phyloP scores from a whole-genome alignment of 2,113 vertebrate species.

The Cyanistes caeruleus region DNA sequence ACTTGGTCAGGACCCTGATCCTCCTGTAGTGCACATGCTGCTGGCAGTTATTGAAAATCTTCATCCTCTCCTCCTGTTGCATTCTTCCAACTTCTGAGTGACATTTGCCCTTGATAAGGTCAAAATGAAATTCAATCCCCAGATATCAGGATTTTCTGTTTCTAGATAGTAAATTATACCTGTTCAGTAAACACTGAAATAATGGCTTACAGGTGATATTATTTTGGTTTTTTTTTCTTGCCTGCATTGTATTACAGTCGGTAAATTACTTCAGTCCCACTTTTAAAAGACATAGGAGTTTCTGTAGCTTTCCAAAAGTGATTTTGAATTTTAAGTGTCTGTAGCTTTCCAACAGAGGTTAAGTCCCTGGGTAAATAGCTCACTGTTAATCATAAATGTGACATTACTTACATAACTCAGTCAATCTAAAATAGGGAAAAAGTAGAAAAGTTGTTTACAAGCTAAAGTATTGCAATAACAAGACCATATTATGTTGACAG shows the following conservation, averaged over 20 bases:
- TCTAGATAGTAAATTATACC: not conserved
- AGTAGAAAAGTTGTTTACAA: not conserved
- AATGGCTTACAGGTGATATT: not conserved
- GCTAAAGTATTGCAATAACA: not conserved
- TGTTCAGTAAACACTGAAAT: not conserved
- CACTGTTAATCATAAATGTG: not conserved
- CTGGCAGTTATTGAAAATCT: not conserved
- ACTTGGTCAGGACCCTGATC: not conserved
- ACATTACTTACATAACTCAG: not conserved
- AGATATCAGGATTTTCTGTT: not conserved
- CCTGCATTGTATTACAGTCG: fast-evolving
- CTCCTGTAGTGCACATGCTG: not conserved
- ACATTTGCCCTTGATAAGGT: not conserved
- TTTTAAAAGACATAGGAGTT: not conserved
- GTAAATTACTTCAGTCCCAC: not conserved
- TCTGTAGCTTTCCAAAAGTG: not conserved
- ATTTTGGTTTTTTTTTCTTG: not conserved
- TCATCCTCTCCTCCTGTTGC: not conserved
- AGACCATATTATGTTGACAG: not conserved
- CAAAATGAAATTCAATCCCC: not conserved
- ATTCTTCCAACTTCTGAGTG: not conserved
- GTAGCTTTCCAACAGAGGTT: not conserved
- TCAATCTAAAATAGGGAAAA: not conserved
- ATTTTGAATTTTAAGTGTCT: not conserved
- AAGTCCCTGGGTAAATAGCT: not conserved